Evolutionary conservation across 2,888 invertebrate genomes (phyloP).

Genomic region (Acrobasis consociella): DNA sequence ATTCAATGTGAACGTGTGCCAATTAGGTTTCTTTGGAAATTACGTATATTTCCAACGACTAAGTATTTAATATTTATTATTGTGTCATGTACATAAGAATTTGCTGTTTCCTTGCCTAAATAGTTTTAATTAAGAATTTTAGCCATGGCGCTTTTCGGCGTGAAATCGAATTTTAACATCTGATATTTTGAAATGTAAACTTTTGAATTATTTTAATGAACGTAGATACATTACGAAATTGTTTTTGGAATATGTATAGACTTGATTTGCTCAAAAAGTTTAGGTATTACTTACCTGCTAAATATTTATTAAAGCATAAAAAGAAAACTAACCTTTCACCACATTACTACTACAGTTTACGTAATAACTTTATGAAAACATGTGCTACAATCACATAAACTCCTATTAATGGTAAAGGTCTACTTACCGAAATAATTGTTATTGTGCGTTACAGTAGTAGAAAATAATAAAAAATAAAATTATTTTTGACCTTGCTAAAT

Average conservation of each 20-base stretch:
- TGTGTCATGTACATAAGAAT: constrained; percentile 61
- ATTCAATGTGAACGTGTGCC: constrained; percentile 82
- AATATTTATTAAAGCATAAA: neutral
- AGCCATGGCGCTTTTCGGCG: constrained; percentile 1
- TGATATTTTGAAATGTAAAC: neutral
- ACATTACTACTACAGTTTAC: no score
- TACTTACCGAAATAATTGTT: no score
- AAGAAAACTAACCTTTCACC: neutral
- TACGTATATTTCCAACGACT: constrained; percentile 48
- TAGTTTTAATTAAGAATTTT: constrained; percentile 35
- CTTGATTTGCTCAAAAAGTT: neutral
- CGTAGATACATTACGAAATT: neutral
- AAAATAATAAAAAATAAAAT: no score
- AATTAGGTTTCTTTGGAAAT: constrained; percentile 68
- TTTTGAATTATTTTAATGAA: neutral
- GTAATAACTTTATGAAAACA: no score
- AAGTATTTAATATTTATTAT: constrained; percentile 71
- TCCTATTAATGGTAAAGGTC: no score
- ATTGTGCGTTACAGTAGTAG: no score
- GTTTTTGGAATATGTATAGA: neutral
- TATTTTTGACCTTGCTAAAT: neutral
- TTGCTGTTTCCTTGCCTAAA: constrained; percentile 46
- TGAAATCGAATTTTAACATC: constrained; percentile 1
- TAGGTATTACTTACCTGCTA: neutral
- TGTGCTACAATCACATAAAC: no score